Evolutionary conservation across 2,888 invertebrate species (phyloP).

Genomic region (Aspidiotus rigidus): DNA sequence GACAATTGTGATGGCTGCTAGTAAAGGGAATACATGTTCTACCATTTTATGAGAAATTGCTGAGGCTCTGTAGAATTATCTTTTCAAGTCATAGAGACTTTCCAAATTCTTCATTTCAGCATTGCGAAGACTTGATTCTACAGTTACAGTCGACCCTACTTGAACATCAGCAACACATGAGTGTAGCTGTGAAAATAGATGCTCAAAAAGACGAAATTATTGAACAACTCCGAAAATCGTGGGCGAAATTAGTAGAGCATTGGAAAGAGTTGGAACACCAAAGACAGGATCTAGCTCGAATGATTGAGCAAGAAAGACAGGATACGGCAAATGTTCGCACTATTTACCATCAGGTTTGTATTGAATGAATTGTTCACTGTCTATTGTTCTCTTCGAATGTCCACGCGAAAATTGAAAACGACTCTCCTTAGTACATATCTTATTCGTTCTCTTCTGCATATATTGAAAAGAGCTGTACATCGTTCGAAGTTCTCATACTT

Average conservation of each 20-base stretch:
- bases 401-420: no score
- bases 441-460: no score
- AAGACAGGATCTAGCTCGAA: constrained; percentile 38
- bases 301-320: constrained; percentile 20
- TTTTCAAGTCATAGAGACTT: background rate
- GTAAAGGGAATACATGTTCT: no score
- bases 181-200: constrained; percentile 69
- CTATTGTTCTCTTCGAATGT: no score
- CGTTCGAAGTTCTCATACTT: background rate
- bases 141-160: constrained; percentile 61
- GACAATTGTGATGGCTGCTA: background rate
- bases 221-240: constrained; percentile 54
- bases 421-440: no score
- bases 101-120: constrained; percentile 46
- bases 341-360: constrained; percentile 7
- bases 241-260: constrained; percentile 48
- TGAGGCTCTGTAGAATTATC: no score
- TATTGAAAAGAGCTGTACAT: no score
- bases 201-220: constrained; percentile 64
- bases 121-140: constrained; percentile 66
- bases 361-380: no score
- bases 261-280: constrained; percentile 41
- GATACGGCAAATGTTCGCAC: constrained; percentile 11
- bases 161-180: constrained; percentile 68
- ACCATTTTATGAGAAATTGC: no score